Percentiles rank a stretch among this genome's conserved stretches.
Conservation (phyloP, 2,113 vertebrate genomes). For the Octodon degus region DNA sequence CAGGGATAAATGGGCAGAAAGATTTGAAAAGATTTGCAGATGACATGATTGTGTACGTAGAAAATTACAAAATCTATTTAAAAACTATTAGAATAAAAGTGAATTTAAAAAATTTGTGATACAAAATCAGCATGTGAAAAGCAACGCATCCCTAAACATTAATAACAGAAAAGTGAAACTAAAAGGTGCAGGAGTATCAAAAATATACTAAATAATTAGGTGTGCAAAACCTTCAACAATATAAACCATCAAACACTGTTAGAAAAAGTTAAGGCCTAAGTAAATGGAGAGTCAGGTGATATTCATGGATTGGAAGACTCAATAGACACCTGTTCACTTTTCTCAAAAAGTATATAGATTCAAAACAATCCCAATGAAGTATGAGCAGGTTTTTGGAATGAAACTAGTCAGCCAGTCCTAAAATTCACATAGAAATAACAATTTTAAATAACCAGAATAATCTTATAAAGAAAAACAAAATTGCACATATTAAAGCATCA, state of each 20-base stretch:
- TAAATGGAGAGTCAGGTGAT: not conserved
- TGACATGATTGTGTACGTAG: not conserved
- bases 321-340: not conserved
- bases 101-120: not conserved
- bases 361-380: not conserved
- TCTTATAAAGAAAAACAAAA: conserved; percentile 22
- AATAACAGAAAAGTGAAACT: conserved; percentile 2
- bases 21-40: not conserved
- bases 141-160: not conserved
- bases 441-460: conserved; percentile 15
- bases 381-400: not conserved
- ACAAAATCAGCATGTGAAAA: not conserved
- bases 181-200: conserved; percentile 20
- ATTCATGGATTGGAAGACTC: not conserved
- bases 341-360: not conserved
- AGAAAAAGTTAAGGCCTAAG: not conserved
- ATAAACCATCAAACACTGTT: not conserved
- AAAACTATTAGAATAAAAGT: not conserved
- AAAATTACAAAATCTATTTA: not conserved
- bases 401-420: not conserved
- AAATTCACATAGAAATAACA: not conserved
- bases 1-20: not conserved
- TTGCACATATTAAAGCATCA: not conserved
- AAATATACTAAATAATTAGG: not conserved
- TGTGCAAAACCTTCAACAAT: not conserved